A percentile compares a stretch with the other conserved stretches of the same genome.
phyloP scores from a whole-genome alignment of 2,888 invertebrate species.

The Andricus curvator region DNA sequence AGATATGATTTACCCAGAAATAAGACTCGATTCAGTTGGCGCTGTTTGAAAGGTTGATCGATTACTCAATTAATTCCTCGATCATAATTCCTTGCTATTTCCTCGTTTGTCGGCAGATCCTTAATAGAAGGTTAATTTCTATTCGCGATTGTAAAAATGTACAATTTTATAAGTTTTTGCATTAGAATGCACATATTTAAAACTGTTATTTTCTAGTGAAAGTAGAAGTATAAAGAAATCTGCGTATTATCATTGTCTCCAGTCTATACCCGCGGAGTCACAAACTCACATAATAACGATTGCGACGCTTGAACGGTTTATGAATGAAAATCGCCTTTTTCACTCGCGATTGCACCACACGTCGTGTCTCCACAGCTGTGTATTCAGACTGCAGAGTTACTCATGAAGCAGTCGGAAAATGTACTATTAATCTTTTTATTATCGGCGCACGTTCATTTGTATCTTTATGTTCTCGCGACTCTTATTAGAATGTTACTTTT shows the following conservation, averaged over 20 bases:
- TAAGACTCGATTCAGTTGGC: not conserved
- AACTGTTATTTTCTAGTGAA: constrained; percentile 6
- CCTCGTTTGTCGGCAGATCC: not conserved
- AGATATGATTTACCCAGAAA: not conserved
- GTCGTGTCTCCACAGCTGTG: not conserved
- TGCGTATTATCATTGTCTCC: constrained; percentile 4
- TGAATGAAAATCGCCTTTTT: constrained; percentile 16
- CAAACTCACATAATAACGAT: not conserved
- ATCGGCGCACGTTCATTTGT: not conserved
- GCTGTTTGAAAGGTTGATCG: not conserved
- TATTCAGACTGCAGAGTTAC: not conserved
- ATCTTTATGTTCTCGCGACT: not conserved
- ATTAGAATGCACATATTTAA: not conserved
- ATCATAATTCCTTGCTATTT: not conserved
- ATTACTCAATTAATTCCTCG: not conserved
- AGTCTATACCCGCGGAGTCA: not conserved
- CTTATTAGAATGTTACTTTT: not conserved
- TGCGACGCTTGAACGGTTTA: constrained; percentile 2
- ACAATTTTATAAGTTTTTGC: not conserved
- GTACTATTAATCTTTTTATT: not conserved
- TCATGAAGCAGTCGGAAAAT: not conserved
- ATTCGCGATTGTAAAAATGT: not conserved
- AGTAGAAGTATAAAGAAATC: not conserved
- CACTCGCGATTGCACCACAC: not conserved
- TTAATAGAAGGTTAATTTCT: not conserved